A percentile compares a stretch with the other conserved stretches of the same genome.
Conservation (phyloP, 1,140 invertebrate species). For the Cheumatopsyche charites region DNA sequence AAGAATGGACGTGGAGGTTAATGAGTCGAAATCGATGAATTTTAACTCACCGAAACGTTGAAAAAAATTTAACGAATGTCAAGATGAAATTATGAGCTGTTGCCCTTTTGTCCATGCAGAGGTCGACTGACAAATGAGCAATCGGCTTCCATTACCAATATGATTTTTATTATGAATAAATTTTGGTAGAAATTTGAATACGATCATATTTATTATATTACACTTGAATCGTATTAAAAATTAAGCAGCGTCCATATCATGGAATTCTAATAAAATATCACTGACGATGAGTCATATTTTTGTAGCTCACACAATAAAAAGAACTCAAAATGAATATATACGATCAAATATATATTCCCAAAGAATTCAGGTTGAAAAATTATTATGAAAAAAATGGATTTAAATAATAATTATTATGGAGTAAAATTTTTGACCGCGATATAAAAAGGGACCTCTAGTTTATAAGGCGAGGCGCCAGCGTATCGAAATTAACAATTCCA, state of each 20-base stretch:
- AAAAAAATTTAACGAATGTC: constrained; percentile 8
- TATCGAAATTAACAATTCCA: constrained; percentile 41
- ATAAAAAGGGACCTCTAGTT: background rate
- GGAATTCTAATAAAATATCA: no score
- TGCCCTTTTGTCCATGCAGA: constrained; percentile 26
- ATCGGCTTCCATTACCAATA: constrained; percentile 31
- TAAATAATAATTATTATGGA: background rate
- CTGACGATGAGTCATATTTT: no score
- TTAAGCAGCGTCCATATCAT: no score
- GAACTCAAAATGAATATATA: no score
- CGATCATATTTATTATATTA: no score
- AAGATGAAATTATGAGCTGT: constrained; percentile 31
- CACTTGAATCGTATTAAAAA: no score
- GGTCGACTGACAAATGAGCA: constrained; percentile 42
- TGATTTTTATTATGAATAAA: no score
- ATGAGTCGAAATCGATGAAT: constrained; percentile 36
- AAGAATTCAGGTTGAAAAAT: no score
- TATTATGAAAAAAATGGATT: no score
- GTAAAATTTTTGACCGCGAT: background rate
- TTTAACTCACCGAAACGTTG: constrained; percentile 27
- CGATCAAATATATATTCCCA: no score
- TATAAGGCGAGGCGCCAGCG: constrained; percentile 42
- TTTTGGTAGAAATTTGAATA: no score
- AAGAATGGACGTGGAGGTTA: constrained; percentile 37
- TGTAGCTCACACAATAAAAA: no score